Conservation (phyloP, 2,888 invertebrate genomes). For the Timema cristinae region DNA sequence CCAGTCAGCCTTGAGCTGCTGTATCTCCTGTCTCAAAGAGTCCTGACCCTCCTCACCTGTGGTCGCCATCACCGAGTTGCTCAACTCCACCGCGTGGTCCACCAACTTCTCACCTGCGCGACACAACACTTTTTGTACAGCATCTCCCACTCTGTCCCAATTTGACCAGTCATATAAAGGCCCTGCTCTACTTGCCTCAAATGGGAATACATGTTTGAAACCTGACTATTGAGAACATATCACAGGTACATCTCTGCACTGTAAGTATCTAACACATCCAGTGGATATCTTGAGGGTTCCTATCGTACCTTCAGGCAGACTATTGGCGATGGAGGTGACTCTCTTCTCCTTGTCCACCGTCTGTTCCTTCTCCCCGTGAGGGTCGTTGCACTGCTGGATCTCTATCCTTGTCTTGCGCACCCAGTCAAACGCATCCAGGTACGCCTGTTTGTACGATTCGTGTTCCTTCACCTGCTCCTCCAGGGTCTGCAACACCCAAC, state of each 20-base stretch:
- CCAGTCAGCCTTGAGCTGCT: conserved; percentile 76
- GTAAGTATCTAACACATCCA: too few relatives aligned
- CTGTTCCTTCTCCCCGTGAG: conserved; percentile 79
- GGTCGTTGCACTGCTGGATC: conserved; percentile 79
- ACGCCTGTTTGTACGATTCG: conserved; percentile 78
- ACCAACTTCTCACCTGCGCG: conserved; percentile 58
- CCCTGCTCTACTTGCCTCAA: too few relatives aligned
- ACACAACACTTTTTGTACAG: not conserved
- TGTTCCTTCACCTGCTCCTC: conserved; percentile 83
- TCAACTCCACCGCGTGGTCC: conserved; percentile 67
- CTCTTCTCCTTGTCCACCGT: conserved; percentile 72
- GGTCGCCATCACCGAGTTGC: conserved; percentile 68
- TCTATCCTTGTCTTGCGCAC: conserved; percentile 74
- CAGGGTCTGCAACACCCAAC: conserved; percentile 52
- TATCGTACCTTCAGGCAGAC: conserved; percentile 59
- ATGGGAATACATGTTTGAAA: too few relatives aligned
- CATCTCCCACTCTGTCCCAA: too few relatives aligned
- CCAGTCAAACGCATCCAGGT: conserved; percentile 82
- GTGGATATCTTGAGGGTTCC: too few relatives aligned
- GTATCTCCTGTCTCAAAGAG: conserved; percentile 72
- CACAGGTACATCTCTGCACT: too few relatives aligned
- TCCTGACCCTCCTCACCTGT: conserved; percentile 83
- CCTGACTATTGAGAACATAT: too few relatives aligned
- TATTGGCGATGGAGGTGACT: conserved; percentile 63
- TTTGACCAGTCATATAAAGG: too few relatives aligned